Evolutionary conservation across 1,140 invertebrate genomes (phyloP).

Genomic region (Danaus plexippus): DNA sequence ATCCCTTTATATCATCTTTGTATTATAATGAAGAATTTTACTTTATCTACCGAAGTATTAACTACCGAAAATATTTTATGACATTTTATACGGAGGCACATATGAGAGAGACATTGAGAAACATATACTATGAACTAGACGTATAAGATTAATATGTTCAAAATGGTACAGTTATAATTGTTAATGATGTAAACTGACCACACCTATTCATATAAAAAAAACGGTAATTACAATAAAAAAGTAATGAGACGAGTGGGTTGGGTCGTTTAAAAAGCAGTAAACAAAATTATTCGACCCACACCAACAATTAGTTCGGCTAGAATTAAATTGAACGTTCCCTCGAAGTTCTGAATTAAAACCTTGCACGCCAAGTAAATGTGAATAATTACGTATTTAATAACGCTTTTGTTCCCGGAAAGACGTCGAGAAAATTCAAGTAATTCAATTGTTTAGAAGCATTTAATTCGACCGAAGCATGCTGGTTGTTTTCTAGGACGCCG

Average conservation of each 20-base stretch:
- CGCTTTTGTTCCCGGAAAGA: conserved; percentile 62
- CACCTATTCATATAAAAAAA: conserved; percentile 28
- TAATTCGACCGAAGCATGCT: conserved; percentile 53
- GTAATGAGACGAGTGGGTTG: conserved; percentile 54
- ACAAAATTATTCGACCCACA: conserved; percentile 68
- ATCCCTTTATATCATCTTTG: too few species aligned
- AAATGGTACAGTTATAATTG: too few species aligned
- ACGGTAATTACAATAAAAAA: conserved; percentile 40
- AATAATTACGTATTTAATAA: conserved; percentile 72
- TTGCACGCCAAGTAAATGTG: conserved; percentile 66
- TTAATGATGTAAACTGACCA: conserved; percentile 20
- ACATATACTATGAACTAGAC: too few species aligned
- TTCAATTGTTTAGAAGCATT: conserved; percentile 69
- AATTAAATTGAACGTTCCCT: conserved; percentile 60
- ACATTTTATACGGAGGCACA: too few species aligned
- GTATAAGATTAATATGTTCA: too few species aligned
- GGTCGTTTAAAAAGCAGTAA: conserved; percentile 66
- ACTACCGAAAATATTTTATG: too few species aligned
- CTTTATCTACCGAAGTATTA: too few species aligned
- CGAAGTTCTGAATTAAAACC: conserved; percentile 63
- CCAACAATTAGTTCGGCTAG: conserved; percentile 67
- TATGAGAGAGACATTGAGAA: too few species aligned
- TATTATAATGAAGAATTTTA: too few species aligned
- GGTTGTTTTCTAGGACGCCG: conserved; percentile 47
- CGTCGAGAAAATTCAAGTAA: conserved; percentile 68